Conservation (phyloP, 1,140 invertebrate species). For the Hylaeus anthracinus region DNA sequence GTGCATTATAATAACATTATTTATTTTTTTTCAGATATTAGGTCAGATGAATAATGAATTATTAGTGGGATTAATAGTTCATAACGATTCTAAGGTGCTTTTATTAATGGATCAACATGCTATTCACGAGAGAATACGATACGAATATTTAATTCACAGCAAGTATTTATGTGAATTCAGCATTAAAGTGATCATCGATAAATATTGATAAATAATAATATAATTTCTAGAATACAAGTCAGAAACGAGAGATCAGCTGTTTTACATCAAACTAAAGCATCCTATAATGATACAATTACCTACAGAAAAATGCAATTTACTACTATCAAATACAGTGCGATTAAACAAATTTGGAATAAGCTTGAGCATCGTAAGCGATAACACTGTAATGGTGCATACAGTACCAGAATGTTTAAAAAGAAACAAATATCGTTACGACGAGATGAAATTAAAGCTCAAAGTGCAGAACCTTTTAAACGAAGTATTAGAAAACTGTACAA, state of each 20-base stretch:
- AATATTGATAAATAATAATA: constrained; percentile 3
- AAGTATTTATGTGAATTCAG: constrained; percentile 17
- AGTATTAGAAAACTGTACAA: constrained; percentile 63
- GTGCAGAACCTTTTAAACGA: constrained; percentile 69
- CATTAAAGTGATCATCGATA: background rate
- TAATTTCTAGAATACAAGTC: constrained; percentile 70
- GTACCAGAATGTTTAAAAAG: constrained; percentile 75
- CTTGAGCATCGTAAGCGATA: constrained; percentile 54
- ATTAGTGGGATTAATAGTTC: constrained; percentile 69
- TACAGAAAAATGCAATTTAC: constrained; percentile 43
- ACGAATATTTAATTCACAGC: constrained; percentile 76
- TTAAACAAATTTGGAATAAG: constrained; percentile 71
- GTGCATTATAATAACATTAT: constrained; percentile 1
- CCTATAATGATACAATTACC: constrained; percentile 69
- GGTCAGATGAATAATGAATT: constrained; percentile 77
- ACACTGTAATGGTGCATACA: constrained; percentile 61
- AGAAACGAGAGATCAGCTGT: constrained; percentile 61
- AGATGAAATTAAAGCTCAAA: constrained; percentile 60
- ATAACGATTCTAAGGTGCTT: constrained; percentile 68
- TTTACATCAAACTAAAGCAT: constrained; percentile 62
- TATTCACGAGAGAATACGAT: constrained; percentile 78
- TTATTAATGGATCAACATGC: constrained; percentile 79
- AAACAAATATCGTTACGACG: constrained; percentile 57
- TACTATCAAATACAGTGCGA: constrained; percentile 58
- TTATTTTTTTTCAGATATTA: constrained; percentile 65